Base-by-base conservation (phyloP, 2,113 vertebrate species). In the Parus major region DNA sequence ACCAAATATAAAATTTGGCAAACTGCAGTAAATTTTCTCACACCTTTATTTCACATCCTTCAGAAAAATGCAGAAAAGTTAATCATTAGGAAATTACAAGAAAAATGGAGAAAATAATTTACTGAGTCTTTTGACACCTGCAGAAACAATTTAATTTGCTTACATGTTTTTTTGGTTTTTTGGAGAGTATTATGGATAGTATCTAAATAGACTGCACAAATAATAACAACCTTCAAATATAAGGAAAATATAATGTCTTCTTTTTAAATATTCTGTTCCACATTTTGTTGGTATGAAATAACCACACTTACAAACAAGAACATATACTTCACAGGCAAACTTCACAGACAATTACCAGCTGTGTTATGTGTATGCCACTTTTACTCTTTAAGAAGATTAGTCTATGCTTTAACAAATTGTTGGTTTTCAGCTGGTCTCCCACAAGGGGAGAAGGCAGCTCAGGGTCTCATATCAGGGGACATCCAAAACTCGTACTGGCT, bases 401-500 rank as follows among this genome's bases (percentile, higher is more conserved):
- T 42, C 21, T 31, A 16, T 21, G 5, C 15, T 42, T 55, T 88
- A 47, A 15, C 3, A 39, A 90, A 52, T 49, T 49, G 4, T 20
- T 65, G n/a, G 1, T 44, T 86, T 94, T 41, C 7, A 53, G 6
- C 2, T 46, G 6, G 2, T 61, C 23, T 84, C 2, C 28, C 52
- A 31, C 7, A 14, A 70, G 1, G 1, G 11, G 14, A 83, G 8
- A 64, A 81, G 19, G 50, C 4, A 61, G 53, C 24, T 50, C 19
- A 49, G 28, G 7, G 25, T 41, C 31, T 53, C 5, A 0, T 52
- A 10, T 56, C 25, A 69, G 25, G 9, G 23, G 16, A 47, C 6
- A 28, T 15, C 46, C 27, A 33, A 3, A 41, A 9, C 0, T 2
- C 2, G 7, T 5, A 46, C 5, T 1, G 3, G 3, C 2, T 14